Conservation (phyloP, 2,797 vertebrate species). For the Selene dorsalis region DNA sequence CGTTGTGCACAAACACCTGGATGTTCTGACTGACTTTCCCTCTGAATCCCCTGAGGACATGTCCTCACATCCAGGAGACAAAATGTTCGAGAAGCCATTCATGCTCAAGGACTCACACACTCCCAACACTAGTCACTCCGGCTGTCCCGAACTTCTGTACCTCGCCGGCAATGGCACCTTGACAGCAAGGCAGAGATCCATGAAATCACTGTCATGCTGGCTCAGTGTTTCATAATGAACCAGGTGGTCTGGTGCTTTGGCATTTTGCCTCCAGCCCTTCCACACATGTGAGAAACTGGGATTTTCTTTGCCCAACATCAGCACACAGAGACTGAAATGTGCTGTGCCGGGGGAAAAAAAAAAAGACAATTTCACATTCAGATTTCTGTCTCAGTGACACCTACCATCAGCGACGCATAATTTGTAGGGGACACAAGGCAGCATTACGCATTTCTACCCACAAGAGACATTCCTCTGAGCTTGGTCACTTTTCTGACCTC, state of each 20-base stretch:
- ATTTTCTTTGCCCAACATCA: conserved; percentile 11
- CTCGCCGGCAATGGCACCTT: conserved; percentile 41
- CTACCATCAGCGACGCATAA: neutral
- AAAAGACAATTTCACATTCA: too few species aligned
- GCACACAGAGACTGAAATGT: conserved; percentile 13
- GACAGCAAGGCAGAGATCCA: conserved; percentile 49
- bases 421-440: conserved; percentile 17
- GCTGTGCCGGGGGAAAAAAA: neutral
- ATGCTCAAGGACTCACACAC: conserved; percentile 44
- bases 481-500: conserved; percentile 15
- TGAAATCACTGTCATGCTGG: conserved; percentile 38
- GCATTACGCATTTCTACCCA: conserved; percentile 19
- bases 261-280: conserved; percentile 3
- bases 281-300: conserved; percentile 19
- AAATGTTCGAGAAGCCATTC: conserved; percentile 11
- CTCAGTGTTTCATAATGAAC: conserved; percentile 50
- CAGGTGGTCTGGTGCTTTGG: conserved; percentile 49
- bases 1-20: conserved; percentile 33
- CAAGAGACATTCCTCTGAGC: conserved; percentile 2
- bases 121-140: neutral
- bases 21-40: conserved; percentile 40
- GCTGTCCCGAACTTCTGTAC: conserved; percentile 26
- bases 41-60: conserved; percentile 14
- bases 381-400: neutral
- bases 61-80: conserved; percentile 23